phyloP scores from a whole-genome alignment of 2,888 invertebrate genomes.

The Caenorhabditis sulstoni region DNA sequence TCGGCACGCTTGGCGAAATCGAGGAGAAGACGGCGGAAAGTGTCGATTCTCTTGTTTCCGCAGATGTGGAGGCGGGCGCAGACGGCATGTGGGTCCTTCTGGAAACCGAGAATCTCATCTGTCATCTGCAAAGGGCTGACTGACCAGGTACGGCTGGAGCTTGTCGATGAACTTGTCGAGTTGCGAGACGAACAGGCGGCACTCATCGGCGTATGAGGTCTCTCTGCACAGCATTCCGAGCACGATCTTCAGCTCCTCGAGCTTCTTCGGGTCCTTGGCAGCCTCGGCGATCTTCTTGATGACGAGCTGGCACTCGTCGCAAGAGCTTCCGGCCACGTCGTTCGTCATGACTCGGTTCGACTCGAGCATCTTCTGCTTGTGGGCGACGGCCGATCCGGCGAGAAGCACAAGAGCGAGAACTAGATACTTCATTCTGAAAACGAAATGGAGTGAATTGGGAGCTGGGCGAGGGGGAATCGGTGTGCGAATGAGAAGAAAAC shows the following conservation, averaged over 20 bases:
- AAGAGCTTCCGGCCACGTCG: constrained; percentile 48
- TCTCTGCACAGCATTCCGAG: constrained; percentile 70
- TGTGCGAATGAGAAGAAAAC: constrained; percentile 6
- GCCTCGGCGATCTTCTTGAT: constrained; percentile 73
- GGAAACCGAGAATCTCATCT: constrained; percentile 15
- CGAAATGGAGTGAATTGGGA: background rate
- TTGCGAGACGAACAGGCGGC: constrained; percentile 74
- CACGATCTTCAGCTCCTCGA: constrained; percentile 73
- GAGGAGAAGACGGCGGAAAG: constrained; percentile 74
- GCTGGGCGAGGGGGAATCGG: background rate
- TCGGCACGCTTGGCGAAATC: constrained; percentile 70
- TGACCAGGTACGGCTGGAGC: constrained; percentile 77
- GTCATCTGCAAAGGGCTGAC: constrained; percentile 5
- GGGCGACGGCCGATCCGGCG: constrained; percentile 24
- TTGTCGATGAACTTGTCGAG: constrained; percentile 75
- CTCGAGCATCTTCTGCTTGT: constrained; percentile 62
- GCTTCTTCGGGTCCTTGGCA: constrained; percentile 72
- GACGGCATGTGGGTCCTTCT: constrained; percentile 73
- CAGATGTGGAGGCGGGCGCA: constrained; percentile 77
- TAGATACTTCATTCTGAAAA: constrained; percentile 59
- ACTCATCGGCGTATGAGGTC: constrained; percentile 75
- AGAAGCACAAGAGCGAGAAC: constrained; percentile 48
- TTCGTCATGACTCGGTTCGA: constrained; percentile 64
- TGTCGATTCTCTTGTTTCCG: constrained; percentile 71
- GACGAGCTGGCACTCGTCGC: constrained; percentile 71